phyloP scores from a whole-genome alignment of 2,888 invertebrate genomes.

The Agriopis aurantiaria region DNA sequence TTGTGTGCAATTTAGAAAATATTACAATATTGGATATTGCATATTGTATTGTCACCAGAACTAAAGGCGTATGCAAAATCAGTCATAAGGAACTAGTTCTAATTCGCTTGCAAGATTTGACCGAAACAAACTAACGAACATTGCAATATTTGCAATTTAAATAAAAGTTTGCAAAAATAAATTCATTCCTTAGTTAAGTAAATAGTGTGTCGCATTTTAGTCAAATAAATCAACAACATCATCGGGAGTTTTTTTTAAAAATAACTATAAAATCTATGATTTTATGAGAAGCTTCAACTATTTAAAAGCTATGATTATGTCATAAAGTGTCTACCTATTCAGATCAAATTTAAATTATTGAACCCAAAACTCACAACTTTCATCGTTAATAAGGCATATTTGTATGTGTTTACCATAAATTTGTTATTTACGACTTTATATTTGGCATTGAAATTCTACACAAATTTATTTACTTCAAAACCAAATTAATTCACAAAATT shows the following conservation, averaged over 20 bases:
- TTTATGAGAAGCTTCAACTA: conserved; percentile 5
- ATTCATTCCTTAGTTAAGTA: background rate
- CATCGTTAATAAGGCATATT: conserved; percentile 26
- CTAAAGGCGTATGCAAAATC: no score
- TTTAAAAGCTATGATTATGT: conserved; percentile 23
- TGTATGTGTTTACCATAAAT: conserved; percentile 27
- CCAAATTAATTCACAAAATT: conserved; percentile 62
- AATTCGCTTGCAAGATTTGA: no score
- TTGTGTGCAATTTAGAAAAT: no score
- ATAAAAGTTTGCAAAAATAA: no score
- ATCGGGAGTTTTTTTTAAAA: background rate
- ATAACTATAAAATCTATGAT: conserved; percentile 1
- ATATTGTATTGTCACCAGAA: no score
- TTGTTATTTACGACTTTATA: conserved; percentile 24
- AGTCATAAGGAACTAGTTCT: no score
- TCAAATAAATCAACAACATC: conserved; percentile 8
- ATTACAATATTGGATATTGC: no score
- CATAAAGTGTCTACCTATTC: conserved; percentile 21
- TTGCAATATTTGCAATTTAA: no score
- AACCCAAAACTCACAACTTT: conserved; percentile 25
- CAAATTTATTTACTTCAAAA: conserved; percentile 27
- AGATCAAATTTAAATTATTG: conserved; percentile 24
- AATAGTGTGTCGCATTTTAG: background rate
- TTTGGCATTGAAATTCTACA: conserved; percentile 37
- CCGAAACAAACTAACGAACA: no score